These are phyloP conservation scores for Strigops habroptila DNA, from an alignment of 2,113 vertebrate genomes.

Conservation along the genomic window DNA sequence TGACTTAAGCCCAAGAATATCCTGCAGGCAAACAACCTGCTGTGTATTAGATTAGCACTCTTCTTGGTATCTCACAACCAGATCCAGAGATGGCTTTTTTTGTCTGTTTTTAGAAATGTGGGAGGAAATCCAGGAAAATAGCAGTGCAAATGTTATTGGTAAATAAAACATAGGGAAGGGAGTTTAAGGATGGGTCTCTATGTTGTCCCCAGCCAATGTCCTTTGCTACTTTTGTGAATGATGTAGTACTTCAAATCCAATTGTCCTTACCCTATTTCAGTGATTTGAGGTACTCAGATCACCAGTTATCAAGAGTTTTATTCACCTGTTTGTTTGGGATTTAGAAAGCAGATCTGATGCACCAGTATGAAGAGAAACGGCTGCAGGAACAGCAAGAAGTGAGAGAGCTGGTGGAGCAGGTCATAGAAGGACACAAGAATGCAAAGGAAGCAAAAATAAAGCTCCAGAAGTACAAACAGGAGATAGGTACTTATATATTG, in stretches of 20 bases:
- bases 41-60: neutral
- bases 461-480: constrained; percentile 79
- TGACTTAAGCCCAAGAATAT: neutral
- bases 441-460: constrained; percentile 77
- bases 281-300: neutral
- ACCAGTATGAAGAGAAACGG: constrained; percentile 70
- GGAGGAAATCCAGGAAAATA: neutral
- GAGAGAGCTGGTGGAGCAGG: constrained; percentile 82
- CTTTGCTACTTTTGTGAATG: neutral
- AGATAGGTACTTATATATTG: constrained; percentile 74
- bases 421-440: constrained; percentile 83
- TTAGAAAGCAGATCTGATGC: constrained; percentile 81
- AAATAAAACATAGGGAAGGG: neutral
- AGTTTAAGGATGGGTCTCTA: neutral
- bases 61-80: neutral
- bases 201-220: neutral
- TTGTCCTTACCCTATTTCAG: neutral
- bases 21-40: neutral
- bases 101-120: neutral
- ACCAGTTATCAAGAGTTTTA: neutral
- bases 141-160: neutral
- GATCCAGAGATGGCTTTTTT: neutral
- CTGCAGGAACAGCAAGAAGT: constrained; percentile 78
- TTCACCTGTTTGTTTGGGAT: neutral
- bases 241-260: neutral